Evolutionary conservation across 2,113 vertebrate species (phyloP), one percentile per base, ranked within the genome.

Genomic region (Cynoglossus semilaevis): DNA sequence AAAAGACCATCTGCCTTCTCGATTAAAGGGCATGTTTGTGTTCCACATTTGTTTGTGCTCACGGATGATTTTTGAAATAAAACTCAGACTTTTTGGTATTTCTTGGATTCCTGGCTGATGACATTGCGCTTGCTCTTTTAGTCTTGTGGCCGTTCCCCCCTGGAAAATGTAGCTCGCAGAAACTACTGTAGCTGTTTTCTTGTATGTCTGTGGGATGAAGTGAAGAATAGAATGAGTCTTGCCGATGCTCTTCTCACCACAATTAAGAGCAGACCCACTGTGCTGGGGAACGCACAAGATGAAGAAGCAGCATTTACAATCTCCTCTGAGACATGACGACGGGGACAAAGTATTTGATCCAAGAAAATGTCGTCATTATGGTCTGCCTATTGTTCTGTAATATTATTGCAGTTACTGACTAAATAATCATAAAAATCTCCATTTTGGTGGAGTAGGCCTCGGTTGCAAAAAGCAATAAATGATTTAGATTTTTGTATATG

Each of bases 81-180:
- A 85, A 89, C 65, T 77, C 83, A 84, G 84, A 84, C 76, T 73
- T 89, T 87, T 77, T 88, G 85, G 82, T 88, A 87, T 89, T 90
- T 86, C 62, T 82, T 44, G 61, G 79, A 89, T 89, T 88, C 82
- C 82, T 72, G 74, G 63, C 80, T 81, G 84, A 82, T 89, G 87
- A 90, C 85, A 79, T 80, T 58, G 58, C 46, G 44, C 77, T 71
- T 80, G 81, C 79, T 64, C 65, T 76, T 80, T 78, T 79, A 62
- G 66, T 70, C 67, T 83, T 89, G 87, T 65, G 85, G 87, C 83
- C 56, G 63, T 77, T 84, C 79, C 72, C 80, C 50, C 58, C 70
- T 81, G 83, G 88, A 90, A 88, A 88, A 85, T 79, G 72, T 66
- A 83, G 62, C 72, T 84, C 63, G 72, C 62, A 79, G 76, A 87